phyloP scores from a whole-genome alignment of 2,113 vertebrate genomes.

The Peromyscus leucopus region DNA sequence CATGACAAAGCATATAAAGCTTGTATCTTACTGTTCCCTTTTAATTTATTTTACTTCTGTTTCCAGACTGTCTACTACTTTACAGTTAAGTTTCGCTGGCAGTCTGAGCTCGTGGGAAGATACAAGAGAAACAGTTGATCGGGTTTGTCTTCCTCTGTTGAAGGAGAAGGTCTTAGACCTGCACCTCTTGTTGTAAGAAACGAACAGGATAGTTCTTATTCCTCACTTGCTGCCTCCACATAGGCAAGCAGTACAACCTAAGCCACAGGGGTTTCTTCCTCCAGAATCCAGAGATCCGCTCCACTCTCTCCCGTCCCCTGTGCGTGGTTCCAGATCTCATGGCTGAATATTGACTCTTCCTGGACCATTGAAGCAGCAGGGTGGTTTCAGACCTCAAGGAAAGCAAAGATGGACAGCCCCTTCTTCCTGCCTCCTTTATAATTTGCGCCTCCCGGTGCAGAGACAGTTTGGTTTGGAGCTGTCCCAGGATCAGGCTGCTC shows the following conservation, averaged over 20 bases:
- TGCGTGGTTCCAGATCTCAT: background rate
- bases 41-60: constrained; percentile 51
- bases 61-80: constrained; percentile 30
- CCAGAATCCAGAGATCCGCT: background rate
- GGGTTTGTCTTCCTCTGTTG: constrained; percentile 43
- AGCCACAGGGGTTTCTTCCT: background rate
- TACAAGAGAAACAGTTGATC: constrained; percentile 9
- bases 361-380: background rate
- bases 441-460: background rate
- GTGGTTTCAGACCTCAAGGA: background rate
- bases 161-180: background rate
- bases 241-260: background rate
- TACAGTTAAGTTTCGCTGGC: background rate
- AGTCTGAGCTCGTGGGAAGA: constrained; percentile 22
- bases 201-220: background rate
- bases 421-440: background rate
- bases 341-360: background rate
- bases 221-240: background rate
- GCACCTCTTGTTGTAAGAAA: background rate
- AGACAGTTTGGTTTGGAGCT: background rate
- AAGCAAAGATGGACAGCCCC: background rate
- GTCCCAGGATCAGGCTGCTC: background rate
- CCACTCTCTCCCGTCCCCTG: accelerated
- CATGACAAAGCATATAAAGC: background rate
- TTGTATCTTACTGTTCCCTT: background rate